These are phyloP conservation scores for Uropetala carovei DNA, from an alignment of 2,888 invertebrate species.

Conservation along the genomic window DNA sequence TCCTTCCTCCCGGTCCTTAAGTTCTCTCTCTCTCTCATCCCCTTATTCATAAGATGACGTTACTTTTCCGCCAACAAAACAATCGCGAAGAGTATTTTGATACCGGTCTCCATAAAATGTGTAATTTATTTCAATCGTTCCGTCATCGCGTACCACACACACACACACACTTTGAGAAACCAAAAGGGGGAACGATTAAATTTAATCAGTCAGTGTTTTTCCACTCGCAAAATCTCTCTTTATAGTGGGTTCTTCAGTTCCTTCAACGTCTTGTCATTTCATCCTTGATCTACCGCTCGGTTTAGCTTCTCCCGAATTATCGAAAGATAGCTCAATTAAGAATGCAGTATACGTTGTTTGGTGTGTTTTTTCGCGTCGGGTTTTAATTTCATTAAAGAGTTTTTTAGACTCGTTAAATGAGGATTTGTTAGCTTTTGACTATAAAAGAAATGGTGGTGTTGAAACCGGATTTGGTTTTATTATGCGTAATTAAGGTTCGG, in stretches of 20 bases:
- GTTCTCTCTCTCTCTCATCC: neutral
- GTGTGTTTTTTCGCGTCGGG: neutral
- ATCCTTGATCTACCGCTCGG: neutral
- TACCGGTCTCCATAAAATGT: neutral
- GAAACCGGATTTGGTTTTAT: too few relatives aligned
- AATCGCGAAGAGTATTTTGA: neutral
- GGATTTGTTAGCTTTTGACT: too few relatives aligned
- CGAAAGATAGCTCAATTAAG: neutral
- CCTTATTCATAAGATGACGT: neutral
- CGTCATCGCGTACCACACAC: too few relatives aligned
- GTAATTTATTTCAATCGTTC: slow-evolving; percentile 33
- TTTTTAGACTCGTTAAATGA: too few relatives aligned
- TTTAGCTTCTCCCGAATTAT: neutral
- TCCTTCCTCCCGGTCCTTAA: too few relatives aligned
- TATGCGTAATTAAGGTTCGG: too few relatives aligned
- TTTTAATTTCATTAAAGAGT: too few relatives aligned
- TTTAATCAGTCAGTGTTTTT: slow-evolving; percentile 38
- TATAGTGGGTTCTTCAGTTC: too few relatives aligned
- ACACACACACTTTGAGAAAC: too few relatives aligned
- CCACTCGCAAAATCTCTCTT: slow-evolving; percentile 26
- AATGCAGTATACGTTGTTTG: neutral
- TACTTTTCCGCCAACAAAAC: neutral
- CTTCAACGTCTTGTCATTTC: neutral
- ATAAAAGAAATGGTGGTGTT: too few relatives aligned
- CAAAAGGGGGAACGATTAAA: too few relatives aligned